Percentiles rank a stretch among this genome's conserved stretches.
Evolutionary conservation across 2,797 vertebrate species (phyloP).

Genomic region (Chrysocyon brachyurus): DNA sequence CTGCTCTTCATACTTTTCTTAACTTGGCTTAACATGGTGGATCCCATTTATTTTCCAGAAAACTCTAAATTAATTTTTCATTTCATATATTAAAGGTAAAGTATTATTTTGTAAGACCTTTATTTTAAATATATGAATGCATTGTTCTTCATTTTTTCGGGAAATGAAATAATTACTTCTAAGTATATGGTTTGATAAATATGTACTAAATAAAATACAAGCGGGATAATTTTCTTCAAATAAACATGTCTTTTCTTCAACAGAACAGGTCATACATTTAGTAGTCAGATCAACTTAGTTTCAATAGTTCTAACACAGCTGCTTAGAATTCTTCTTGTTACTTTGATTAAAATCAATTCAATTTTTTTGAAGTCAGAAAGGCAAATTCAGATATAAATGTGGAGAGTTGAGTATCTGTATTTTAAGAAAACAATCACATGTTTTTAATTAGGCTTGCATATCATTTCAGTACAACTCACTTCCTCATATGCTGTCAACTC

Average conservation of each 20-base stretch:
- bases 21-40: neutral
- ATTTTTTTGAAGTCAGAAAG: conserved; percentile 7
- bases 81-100: conserved; percentile 12
- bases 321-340: neutral
- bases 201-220: conserved; percentile 37
- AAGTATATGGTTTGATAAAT: neutral
- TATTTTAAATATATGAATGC: neutral
- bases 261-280: neutral
- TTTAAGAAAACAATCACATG: neutral
- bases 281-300: conserved; percentile 50
- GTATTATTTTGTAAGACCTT: neutral
- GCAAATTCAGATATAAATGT: neutral
- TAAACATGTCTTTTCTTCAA: conserved; percentile 10
- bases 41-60: neutral
- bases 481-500: neutral
- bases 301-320: neutral
- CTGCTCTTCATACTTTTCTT: neutral
- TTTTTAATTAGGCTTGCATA: conserved; percentile 2
- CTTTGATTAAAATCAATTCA: conserved; percentile 27
- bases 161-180: conserved; percentile 14
- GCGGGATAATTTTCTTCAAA: neutral
- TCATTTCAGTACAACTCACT: neutral
- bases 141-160: neutral
- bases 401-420: neutral
- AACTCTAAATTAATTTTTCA: conserved; percentile 25